phyloP scores from a whole-genome alignment of 2,888 invertebrate species.

The Sinotaia quadrata region DNA sequence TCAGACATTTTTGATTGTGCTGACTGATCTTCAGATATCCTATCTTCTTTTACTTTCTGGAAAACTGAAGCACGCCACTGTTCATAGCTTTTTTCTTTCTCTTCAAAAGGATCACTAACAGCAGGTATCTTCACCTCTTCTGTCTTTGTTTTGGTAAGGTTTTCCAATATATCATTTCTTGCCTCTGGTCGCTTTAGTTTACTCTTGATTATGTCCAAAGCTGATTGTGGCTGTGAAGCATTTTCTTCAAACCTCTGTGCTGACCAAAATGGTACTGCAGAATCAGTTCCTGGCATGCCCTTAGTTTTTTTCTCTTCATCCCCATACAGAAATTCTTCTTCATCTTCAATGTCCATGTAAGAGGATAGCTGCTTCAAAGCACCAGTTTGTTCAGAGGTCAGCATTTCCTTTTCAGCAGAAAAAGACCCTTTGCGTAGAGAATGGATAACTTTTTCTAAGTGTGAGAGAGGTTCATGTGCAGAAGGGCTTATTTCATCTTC shows the following conservation, averaged over 20 bases:
- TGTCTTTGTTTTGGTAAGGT: not conserved
- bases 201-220: not conserved
- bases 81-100: slow-evolving; percentile 36
- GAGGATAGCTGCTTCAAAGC: slow-evolving; percentile 38
- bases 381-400: slow-evolving; percentile 8
- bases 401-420: not conserved
- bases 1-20: not conserved
- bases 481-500: slow-evolving; percentile 29
- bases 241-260: slow-evolving; percentile 12
- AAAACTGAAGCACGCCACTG: slow-evolving; percentile 30
- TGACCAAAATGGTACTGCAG: slow-evolving; percentile 21
- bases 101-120: slow-evolving; percentile 25
- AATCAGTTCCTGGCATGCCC: not conserved
- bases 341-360: slow-evolving; percentile 65
- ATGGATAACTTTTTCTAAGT: slow-evolving; percentile 19
- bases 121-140: slow-evolving; percentile 9
- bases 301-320: slow-evolving; percentile 21
- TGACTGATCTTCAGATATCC: not conserved
- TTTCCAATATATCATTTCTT: not conserved
- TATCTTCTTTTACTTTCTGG: slow-evolving; percentile 16
- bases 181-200: not conserved
- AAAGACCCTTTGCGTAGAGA: slow-evolving; percentile 11
- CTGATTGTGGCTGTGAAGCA: not conserved
- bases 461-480: slow-evolving; percentile 11
- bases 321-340: slow-evolving; percentile 68